Conservation (phyloP, 2,888 invertebrate genomes). For the Caenorhabditis uteleia region DNA sequence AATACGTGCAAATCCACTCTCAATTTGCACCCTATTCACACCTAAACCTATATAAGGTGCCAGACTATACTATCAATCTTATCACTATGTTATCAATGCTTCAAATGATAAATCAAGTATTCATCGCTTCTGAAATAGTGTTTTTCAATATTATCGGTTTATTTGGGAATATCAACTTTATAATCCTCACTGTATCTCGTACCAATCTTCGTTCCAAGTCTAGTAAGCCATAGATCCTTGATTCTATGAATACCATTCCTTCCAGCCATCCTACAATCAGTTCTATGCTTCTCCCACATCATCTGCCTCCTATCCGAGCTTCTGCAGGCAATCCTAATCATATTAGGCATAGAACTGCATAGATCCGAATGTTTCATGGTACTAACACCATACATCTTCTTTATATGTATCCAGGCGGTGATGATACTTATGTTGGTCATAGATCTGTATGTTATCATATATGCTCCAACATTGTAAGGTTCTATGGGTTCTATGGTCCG, state of each 20-base stretch:
- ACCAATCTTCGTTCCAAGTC: slow-evolving; percentile 5
- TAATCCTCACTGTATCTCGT: background rate
- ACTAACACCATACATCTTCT: slow-evolving; percentile 26
- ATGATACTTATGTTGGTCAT: slow-evolving; percentile 30
- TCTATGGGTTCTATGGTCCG: background rate
- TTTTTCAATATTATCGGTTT: slow-evolving; percentile 5
- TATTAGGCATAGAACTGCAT: slow-evolving; percentile 4
- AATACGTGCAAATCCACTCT: too few relatives aligned
- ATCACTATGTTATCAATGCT: background rate
- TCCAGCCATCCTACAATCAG: slow-evolving; percentile 3
- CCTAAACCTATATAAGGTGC: too few relatives aligned
- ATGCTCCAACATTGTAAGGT: slow-evolving; percentile 8
- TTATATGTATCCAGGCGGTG: slow-evolving; percentile 30
- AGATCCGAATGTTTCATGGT: slow-evolving; percentile 10
- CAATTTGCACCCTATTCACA: too few relatives aligned
- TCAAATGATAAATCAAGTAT: slow-evolving; percentile 1
- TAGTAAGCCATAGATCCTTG: background rate
- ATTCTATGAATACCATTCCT: background rate
- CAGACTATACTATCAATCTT: too few relatives aligned
- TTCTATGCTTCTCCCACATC: slow-evolving; percentile 16
- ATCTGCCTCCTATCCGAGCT: slow-evolving; percentile 28
- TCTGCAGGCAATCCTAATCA: slow-evolving; percentile 20
- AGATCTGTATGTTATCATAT: slow-evolving; percentile 26
- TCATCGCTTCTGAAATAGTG: slow-evolving; percentile 2
- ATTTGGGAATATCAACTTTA: slow-evolving; percentile 6